These are phyloP conservation scores for Leptinotarsa haldemani DNA, from an alignment of 2,888 invertebrate genomes.

Conservation along the genomic window DNA sequence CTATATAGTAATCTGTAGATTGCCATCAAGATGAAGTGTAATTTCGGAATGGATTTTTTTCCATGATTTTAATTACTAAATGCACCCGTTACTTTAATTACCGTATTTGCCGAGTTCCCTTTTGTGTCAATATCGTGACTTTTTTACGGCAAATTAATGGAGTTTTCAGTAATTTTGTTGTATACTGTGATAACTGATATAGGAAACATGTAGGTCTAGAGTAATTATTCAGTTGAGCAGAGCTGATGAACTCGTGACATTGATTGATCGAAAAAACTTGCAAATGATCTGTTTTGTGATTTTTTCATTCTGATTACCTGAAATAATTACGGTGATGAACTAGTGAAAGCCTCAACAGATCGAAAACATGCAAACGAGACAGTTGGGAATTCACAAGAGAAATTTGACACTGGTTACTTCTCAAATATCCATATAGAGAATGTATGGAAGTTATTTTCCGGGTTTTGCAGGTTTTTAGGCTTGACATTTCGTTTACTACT, in stretches of 20 bases:
- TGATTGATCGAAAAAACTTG: constrained; percentile 1
- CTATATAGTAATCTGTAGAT: constrained; percentile 58
- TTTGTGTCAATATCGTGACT: constrained; percentile 33
- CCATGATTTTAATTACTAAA: constrained; percentile 58
- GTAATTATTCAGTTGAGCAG: constrained; percentile 7
- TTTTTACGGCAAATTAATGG: constrained; percentile 15
- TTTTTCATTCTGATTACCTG: neutral
- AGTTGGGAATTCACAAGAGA: too few species aligned
- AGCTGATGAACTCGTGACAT: neutral
- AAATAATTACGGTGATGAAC: neutral
- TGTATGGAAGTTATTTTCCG: too few species aligned
- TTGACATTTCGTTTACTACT: too few species aligned
- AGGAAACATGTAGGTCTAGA: neutral
- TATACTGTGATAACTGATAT: constrained; percentile 12
- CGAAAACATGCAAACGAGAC: neutral
- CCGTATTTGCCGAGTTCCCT: constrained; percentile 36
- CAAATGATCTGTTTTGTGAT: neutral
- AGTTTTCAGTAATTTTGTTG: constrained; percentile 11
- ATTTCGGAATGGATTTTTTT: constrained; percentile 59
- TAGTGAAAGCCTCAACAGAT: neutral
- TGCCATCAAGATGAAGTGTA: constrained; percentile 55
- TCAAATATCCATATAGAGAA: too few species aligned
- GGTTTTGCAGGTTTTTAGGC: too few species aligned
- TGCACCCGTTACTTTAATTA: constrained; percentile 45
- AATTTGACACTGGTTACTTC: too few species aligned